Evolutionary conservation across 2,113 vertebrate genomes (phyloP), one percentile per base, ranked within the genome.

Genomic region (Hepsetus odoe): DNA sequence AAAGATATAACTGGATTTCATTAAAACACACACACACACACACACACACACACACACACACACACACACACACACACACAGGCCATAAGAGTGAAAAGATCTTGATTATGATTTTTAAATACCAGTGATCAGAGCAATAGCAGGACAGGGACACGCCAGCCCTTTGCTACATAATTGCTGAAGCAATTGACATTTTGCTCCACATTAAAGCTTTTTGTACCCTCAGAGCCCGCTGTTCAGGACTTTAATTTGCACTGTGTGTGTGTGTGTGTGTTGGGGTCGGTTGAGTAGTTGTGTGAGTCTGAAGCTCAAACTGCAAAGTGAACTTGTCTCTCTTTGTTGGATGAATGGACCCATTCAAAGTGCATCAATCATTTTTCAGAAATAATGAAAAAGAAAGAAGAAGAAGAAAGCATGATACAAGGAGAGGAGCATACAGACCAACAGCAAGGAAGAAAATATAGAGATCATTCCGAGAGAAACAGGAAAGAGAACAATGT

Each of bases 141-240:
- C 76, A 72, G 59, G 59, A 62, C 5, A 14, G 59, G 8, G 26
- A 30, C 56, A 59, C 12, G 56, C 56, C 32, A 4, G 30, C 28
- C 14, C 46, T 58, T 62, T 58, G 53, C 71, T 76, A 53, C 61
- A 81, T 76, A 82, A 83, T 62, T 62, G 56, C 61, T 77, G 81
- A 85, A 83, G 85, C 74, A 49, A 82, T 53, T 88, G 87, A 82
- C 84, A 88, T 87, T 91, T 89, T 5, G 65, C 78, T 71, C 76
- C 83, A n/a, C n/a, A n/a, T n/a, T n/a, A n/a, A n/a, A n/a, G n/a
- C n/a, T n/a, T n/a, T n/a, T n/a, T n/a, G n/a, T 16, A 59, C 11
- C 46, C 46, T 61, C 58, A 46, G 42, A 61, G 26, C 42, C 16
- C n/a, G 3, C 20, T 9, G 40, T 26, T 44, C 28, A 73, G 7